phyloP scores from a whole-genome alignment of 1,140 invertebrate genomes.

The Saxidomus purpurata region DNA sequence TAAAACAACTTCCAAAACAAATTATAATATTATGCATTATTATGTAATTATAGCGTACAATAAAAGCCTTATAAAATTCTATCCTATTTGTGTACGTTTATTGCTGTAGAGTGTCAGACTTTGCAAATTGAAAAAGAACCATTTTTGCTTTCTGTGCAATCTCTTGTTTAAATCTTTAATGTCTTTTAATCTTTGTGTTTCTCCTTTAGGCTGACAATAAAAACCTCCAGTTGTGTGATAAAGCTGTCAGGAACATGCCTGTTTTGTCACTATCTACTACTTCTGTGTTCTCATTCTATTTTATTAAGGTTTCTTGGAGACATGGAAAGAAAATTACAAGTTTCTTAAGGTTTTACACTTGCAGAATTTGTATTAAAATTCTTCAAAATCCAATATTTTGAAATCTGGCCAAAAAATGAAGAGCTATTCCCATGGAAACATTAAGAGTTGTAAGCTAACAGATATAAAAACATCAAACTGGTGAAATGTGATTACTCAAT shows the following conservation, averaged over 20 bases:
- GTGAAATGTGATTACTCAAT: neutral
- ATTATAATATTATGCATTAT: no score
- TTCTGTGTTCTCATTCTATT: neutral
- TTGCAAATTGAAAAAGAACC: no score
- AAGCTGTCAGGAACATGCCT: neutral
- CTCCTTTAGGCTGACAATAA: no score
- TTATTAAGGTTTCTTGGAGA: neutral
- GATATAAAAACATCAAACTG: slow-evolving; percentile 12
- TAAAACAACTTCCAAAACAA: no score
- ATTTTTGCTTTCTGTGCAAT: no score
- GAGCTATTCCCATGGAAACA: neutral
- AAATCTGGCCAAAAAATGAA: slow-evolving; percentile 17
- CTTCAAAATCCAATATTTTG: neutral
- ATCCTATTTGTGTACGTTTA: no score
- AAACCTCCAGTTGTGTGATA: neutral
- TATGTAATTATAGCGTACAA: no score
- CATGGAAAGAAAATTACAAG: neutral
- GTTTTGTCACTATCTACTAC: neutral
- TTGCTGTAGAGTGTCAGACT: no score
- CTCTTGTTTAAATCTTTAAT: no score
- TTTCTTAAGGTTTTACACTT: neutral
- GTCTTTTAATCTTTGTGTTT: no score
- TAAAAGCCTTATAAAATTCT: no score
- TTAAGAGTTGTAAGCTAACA: neutral
- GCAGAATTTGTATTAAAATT: slow-evolving; percentile 12